A percentile compares a stretch with the other conserved stretches of the same genome.
Conservation (phyloP, 2,797 vertebrate genomes). For the Dendrocincla fuliginosa region DNA sequence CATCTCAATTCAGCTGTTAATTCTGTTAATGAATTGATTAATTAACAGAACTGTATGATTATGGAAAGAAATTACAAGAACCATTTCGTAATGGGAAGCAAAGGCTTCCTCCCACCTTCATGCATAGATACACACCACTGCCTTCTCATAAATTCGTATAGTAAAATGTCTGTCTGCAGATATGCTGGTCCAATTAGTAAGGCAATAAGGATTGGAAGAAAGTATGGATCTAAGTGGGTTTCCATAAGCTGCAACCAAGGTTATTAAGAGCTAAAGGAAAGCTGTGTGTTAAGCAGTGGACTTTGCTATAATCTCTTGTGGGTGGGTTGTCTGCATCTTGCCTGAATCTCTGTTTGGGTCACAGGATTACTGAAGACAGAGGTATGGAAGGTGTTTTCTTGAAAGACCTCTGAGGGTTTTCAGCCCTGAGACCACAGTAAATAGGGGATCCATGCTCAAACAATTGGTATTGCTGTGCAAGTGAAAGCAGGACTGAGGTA, state of each 20-base stretch:
- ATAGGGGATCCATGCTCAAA: neutral
- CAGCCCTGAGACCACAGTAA: neutral
- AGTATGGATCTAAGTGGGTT: slow-evolving; percentile 60
- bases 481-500: neutral
- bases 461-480: neutral
- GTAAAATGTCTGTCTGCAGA: neutral
- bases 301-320: slow-evolving; percentile 10
- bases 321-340: neutral
- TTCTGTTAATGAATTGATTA: neutral
- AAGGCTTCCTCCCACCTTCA: neutral
- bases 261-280: slow-evolving; percentile 57
- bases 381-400: neutral
- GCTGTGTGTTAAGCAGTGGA: slow-evolving; percentile 15
- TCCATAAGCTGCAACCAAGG: slow-evolving; percentile 34
- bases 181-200: neutral
- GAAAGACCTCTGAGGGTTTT: neutral
- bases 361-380: neutral
- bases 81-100: neutral
- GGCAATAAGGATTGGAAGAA: slow-evolving; percentile 54
- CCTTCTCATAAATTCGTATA: neutral
- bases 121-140: neutral
- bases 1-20: neutral
- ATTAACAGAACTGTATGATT: neutral
- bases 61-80: neutral
- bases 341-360: neutral